phyloP scores from a whole-genome alignment of 2,797 vertebrate species.

The Champsocephalus esox region DNA sequence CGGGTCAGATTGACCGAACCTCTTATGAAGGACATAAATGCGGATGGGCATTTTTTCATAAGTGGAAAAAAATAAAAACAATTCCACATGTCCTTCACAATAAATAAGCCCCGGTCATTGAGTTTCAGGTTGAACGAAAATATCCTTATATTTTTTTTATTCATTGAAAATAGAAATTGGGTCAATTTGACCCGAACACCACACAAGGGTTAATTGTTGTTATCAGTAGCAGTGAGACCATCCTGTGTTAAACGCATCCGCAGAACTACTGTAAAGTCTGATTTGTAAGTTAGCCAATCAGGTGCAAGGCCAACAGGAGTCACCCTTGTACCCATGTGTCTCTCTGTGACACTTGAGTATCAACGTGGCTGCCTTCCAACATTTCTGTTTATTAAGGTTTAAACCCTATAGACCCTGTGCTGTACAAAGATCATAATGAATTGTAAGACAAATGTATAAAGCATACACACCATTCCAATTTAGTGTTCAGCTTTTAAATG shows the following conservation, averaged over 20 bases:
- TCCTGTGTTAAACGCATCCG: constrained; percentile 1
- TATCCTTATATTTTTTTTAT: too few species aligned
- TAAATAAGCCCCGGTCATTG: too few species aligned
- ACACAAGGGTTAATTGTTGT: constrained; percentile 5
- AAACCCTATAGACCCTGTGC: neutral
- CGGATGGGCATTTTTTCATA: too few species aligned
- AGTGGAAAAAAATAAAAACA: too few species aligned
- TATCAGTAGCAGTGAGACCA: constrained; percentile 14
- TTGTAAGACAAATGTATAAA: constrained; percentile 2
- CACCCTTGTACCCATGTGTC: neutral
- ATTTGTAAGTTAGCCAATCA: constrained; percentile 40
- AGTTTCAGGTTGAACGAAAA: too few species aligned
- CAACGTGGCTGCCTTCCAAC: neutral
- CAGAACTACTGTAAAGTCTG: constrained; percentile 11
- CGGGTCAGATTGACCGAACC: too few species aligned
- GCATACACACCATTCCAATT: neutral
- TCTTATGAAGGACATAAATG: too few species aligned
- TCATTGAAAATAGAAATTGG: too few species aligned
- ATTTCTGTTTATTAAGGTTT: neutral
- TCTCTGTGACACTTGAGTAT: constrained; percentile 3
- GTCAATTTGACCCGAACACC: too few species aligned
- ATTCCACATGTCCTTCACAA: too few species aligned
- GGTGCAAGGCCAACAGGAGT: neutral
- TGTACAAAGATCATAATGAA: neutral
- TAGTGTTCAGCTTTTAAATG: constrained; percentile 6